A percentile compares a stretch with the other conserved stretches of the same genome.
These are phyloP conservation scores for Chlorospingus semifuscus DNA, from an alignment of 2,797 vertebrate species.

Conservation along the genomic window DNA sequence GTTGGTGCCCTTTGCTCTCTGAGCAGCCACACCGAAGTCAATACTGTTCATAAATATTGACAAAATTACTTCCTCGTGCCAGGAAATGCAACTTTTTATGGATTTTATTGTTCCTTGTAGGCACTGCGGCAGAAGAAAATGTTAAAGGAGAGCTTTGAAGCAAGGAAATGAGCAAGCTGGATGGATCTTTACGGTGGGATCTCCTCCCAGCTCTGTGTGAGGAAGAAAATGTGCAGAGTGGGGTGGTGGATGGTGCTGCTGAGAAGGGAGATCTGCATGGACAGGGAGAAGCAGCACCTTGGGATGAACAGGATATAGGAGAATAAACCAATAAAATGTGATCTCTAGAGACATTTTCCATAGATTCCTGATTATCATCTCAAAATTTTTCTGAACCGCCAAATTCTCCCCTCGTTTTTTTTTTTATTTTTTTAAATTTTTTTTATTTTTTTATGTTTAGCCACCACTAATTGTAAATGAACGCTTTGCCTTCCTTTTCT, in stretches of 20 bases:
- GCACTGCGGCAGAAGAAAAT: background rate
- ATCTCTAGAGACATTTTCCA: background rate
- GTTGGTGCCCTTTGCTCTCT: background rate
- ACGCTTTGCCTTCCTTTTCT: constrained; percentile 9
- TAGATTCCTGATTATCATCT: background rate
- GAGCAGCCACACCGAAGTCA: background rate
- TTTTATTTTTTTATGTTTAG: background rate
- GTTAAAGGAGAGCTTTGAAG: constrained; percentile 20
- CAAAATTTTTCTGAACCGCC: background rate
- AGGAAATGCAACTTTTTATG: background rate
- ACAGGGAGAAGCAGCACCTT: background rate
- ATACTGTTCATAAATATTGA: background rate
- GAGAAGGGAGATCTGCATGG: background rate
- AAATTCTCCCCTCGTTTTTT: background rate
- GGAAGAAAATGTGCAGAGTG: background rate
- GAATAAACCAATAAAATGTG: background rate
- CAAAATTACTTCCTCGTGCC: background rate
- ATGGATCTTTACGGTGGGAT: background rate
- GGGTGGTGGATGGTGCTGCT: background rate
- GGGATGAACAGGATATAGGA: background rate
- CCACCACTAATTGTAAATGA: constrained; percentile 23
- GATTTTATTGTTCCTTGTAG: constrained; percentile 29
- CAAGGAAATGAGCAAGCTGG: background rate
- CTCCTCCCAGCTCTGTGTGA: background rate
- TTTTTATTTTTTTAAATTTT: background rate